These are phyloP conservation scores for Papilio protenor DNA, from an alignment of 2,888 invertebrate genomes.

Conservation along the genomic window DNA sequence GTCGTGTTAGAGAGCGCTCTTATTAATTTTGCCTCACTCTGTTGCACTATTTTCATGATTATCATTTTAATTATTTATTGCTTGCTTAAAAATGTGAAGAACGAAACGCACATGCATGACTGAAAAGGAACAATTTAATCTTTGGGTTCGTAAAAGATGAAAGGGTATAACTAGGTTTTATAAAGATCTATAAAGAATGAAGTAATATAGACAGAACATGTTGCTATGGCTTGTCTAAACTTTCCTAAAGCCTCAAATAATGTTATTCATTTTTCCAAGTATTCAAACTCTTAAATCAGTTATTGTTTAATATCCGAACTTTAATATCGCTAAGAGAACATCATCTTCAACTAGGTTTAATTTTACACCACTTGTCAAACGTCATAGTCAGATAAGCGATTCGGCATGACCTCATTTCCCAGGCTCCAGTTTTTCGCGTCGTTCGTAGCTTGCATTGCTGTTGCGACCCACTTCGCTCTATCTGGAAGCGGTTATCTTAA, in stretches of 20 bases:
- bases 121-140: no score
- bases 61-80: not conserved
- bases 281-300: no score
- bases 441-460: slow-evolving; percentile 38
- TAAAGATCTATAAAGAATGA: no score
- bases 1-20: slow-evolving; percentile 46
- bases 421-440: slow-evolving; percentile 39
- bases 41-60: slow-evolving; percentile 10
- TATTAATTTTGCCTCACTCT: slow-evolving; percentile 49
- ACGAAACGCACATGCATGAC: no score
- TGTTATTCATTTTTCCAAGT: no score
- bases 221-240: no score
- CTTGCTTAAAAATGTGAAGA: not conserved
- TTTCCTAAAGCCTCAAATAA: no score
- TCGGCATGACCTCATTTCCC: slow-evolving; percentile 29
- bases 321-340: not conserved
- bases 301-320: not conserved
- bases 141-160: no score
- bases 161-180: no score
- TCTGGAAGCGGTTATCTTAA: slow-evolving; percentile 39
- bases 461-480: slow-evolving; percentile 38
- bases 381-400: slow-evolving; percentile 33
- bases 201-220: no score
- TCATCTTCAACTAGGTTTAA: slow-evolving; percentile 16
- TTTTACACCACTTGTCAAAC: slow-evolving; percentile 36